These are phyloP conservation scores for Petrocephalus schoutedeni DNA, from an alignment of 2,797 vertebrate species.

Conservation along the genomic window DNA sequence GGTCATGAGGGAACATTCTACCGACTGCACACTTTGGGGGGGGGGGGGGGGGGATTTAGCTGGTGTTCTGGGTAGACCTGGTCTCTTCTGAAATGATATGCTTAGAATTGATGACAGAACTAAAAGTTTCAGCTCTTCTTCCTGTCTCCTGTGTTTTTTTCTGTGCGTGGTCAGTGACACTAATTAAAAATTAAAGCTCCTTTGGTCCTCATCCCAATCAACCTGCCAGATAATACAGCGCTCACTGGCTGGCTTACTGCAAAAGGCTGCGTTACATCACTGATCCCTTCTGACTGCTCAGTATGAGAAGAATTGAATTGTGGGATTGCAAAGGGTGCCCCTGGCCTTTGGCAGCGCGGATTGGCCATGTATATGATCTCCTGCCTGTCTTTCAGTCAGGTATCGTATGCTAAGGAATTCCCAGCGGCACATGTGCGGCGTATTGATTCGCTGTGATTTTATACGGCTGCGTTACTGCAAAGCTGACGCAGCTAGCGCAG, in stretches of 20 bases:
- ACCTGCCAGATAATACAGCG: neutral
- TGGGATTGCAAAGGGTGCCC: neutral
- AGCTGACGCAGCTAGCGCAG: neutral
- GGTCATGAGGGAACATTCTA: neutral
- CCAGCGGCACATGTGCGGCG: neutral
- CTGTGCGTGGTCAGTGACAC: neutral
- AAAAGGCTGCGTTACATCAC: neutral
- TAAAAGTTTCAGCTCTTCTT: neutral
- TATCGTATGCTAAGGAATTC: neutral
- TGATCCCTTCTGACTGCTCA: neutral
- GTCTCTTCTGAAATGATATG: neutral
- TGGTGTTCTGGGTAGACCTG: neutral
- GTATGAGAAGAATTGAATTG: neutral
- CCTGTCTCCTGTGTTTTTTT: neutral
- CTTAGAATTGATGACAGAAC: neutral
- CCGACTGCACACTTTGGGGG: neutral
- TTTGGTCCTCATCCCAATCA: neutral
- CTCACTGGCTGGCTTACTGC: neutral
- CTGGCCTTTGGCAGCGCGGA: neutral
- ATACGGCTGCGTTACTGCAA: neutral
- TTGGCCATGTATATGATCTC: neutral
- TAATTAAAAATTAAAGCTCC: conserved; percentile 10
- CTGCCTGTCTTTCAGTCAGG: neutral
- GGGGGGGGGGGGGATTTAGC: neutral
- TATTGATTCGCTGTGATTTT: neutral